Conservation (phyloP, 2,797 vertebrate species). For the Epinephelus coioides region DNA sequence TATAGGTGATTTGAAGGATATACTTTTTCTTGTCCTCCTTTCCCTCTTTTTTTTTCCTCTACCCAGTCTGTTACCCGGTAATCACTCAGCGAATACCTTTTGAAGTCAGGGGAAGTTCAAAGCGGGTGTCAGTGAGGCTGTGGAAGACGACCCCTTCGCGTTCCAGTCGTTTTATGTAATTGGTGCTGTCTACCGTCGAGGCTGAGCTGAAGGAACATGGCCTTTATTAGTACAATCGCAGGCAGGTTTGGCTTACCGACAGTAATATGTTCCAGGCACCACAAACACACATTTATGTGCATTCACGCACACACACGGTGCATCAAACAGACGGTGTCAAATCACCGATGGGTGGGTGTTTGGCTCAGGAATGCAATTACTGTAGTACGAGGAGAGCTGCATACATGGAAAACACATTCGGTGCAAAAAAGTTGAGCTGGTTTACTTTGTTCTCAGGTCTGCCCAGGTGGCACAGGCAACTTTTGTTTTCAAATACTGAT, state of each 20-base stretch:
- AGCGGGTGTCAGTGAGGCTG: slow-evolving; percentile 78
- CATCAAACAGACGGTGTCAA: slow-evolving; percentile 78
- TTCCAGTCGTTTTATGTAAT: slow-evolving; percentile 92
- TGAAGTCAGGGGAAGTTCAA: slow-evolving; percentile 90
- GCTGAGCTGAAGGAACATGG: slow-evolving; percentile 89
- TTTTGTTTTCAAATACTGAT: slow-evolving; percentile 5
- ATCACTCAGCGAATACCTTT: slow-evolving; percentile 87
- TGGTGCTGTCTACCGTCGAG: slow-evolving; percentile 90
- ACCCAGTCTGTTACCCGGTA: slow-evolving; percentile 84
- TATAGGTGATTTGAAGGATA: slow-evolving; percentile 88
- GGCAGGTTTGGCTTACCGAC: slow-evolving; percentile 87
- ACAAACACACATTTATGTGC: slow-evolving; percentile 49
- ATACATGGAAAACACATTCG: slow-evolving; percentile 61
- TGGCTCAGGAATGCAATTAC: slow-evolving; percentile 76
- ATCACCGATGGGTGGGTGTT: slow-evolving; percentile 74
- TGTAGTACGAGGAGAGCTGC: slow-evolving; percentile 35
- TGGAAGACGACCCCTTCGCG: slow-evolving; percentile 81
- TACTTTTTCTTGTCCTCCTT: slow-evolving; percentile 32
- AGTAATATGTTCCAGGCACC: slow-evolving; percentile 88
- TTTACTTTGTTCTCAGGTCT: slow-evolving; percentile 45
- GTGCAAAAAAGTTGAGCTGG: slow-evolving; percentile 62
- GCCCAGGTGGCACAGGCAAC: slow-evolving; percentile 37
- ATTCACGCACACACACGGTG: slow-evolving; percentile 24
- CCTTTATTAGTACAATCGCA: slow-evolving; percentile 93
- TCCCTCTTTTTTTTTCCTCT: slow-evolving; percentile 15